These are phyloP conservation scores for Brachyrhaphis roseni DNA, from an alignment of 2,797 vertebrate species.

Conservation along the genomic window DNA sequence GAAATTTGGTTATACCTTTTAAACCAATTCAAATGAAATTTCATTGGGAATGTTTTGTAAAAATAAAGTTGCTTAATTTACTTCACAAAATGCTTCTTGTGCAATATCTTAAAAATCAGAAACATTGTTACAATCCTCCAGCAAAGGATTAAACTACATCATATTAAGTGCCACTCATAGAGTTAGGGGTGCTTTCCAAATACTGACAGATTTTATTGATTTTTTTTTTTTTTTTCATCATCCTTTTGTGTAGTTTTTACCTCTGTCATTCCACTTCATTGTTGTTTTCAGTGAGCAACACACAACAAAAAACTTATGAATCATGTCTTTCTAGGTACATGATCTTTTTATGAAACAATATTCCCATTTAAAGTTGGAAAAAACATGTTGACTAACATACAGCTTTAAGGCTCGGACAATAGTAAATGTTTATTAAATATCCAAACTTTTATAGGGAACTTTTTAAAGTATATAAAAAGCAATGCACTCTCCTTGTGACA, in stretches of 20 bases:
- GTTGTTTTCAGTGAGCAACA: background rate
- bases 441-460: background rate
- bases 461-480: background rate
- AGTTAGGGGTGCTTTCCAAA: background rate
- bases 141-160: background rate
- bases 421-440: background rate
- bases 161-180: no score
- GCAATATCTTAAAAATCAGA: background rate
- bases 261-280: no score
- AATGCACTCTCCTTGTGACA: background rate
- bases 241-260: no score
- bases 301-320: background rate
- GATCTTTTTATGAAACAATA: background rate
- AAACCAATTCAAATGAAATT: background rate
- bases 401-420: background rate
- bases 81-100: background rate
- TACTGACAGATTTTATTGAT: background rate
- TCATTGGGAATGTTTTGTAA: background rate
- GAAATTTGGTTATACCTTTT: background rate
- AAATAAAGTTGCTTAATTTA: background rate
- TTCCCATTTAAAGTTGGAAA: background rate
- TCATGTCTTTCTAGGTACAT: background rate
- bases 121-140: background rate
- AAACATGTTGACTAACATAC: background rate
- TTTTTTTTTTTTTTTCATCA: no score